These are phyloP conservation scores for Calliphora vicina DNA, from an alignment of 1,140 invertebrate genomes.

Conservation along the genomic window DNA sequence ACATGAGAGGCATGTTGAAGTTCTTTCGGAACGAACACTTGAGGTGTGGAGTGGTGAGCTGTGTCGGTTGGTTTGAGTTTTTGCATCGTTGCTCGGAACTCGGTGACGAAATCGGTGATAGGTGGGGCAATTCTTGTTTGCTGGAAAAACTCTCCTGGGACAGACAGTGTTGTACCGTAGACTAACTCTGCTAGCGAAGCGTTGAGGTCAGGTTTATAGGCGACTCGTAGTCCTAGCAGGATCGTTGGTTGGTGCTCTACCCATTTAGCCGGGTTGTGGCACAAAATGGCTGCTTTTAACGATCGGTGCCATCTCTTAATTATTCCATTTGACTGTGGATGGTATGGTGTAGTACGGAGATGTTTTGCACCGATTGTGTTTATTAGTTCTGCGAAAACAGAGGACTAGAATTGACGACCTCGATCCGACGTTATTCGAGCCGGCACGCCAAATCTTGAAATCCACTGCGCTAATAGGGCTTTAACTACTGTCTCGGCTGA, in stretches of 20 bases:
- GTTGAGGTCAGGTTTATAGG: not conserved
- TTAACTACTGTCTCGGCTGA: constrained; percentile 40
- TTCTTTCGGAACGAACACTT: not conserved
- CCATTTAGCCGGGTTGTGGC: constrained; percentile 45
- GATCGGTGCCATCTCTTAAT: constrained; percentile 25
- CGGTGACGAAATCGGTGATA: too few species aligned
- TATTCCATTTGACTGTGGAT: constrained; percentile 41
- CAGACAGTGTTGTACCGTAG: not conserved
- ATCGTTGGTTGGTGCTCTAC: not conserved
- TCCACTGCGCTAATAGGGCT: constrained; percentile 54
- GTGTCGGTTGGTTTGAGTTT: too few species aligned
- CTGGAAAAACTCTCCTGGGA: too few species aligned
- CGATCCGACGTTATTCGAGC: constrained; percentile 57
- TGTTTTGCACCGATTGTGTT: constrained; percentile 41
- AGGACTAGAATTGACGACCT: constrained; percentile 55
- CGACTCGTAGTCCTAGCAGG: not conserved
- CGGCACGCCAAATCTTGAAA: constrained; percentile 53
- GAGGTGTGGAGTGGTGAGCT: not conserved
- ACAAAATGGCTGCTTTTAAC: constrained; percentile 34
- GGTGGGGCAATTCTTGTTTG: too few species aligned
- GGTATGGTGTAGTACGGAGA: too few species aligned
- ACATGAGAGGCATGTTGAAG: not conserved
- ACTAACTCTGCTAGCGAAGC: not conserved
- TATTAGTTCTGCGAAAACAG: constrained; percentile 40
- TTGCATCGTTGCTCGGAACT: too few species aligned